Conservation (phyloP, 2,113 vertebrate genomes). For the Ciconia boyciana region DNA sequence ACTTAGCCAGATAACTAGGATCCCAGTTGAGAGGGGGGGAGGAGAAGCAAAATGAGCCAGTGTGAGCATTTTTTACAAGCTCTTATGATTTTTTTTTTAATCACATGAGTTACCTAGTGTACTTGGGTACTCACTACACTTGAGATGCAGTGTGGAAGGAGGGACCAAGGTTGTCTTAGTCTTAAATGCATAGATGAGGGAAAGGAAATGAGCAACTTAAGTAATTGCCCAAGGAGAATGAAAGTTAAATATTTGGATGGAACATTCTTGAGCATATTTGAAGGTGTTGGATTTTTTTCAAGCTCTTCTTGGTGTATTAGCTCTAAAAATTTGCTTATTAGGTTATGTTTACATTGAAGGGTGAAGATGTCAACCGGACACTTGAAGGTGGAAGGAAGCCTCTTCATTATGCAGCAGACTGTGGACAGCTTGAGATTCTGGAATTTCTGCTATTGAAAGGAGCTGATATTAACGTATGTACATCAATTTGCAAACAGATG, state of each 20-base stretch:
- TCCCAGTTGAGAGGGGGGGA: background rate
- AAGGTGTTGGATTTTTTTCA: background rate
- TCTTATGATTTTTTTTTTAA: background rate
- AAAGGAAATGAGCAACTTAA: background rate
- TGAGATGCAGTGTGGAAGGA: background rate
- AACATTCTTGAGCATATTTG: background rate
- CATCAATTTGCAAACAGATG: background rate
- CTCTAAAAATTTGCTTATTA: background rate
- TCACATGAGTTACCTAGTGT: background rate
- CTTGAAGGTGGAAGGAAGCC: constrained; percentile 90
- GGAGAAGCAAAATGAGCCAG: background rate
- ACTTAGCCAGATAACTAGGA: background rate
- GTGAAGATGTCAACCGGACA: constrained; percentile 89
- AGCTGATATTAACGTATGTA: constrained; percentile 93
- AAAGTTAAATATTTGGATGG: background rate
- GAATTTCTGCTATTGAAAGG: constrained; percentile 91
- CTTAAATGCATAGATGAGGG: background rate
- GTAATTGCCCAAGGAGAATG: too few relatives aligned
- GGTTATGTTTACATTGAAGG: constrained; percentile 67
- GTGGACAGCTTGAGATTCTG: constrained; percentile 87
- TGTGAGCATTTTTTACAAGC: background rate
- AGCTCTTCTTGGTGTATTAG: background rate
- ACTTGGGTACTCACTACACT: background rate
- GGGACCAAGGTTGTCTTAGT: background rate
- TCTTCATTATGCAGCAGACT: constrained; percentile 92